These are phyloP conservation scores for Carollia perspicillata DNA, from an alignment of 2,113 vertebrate species.

Conservation along the genomic window DNA sequence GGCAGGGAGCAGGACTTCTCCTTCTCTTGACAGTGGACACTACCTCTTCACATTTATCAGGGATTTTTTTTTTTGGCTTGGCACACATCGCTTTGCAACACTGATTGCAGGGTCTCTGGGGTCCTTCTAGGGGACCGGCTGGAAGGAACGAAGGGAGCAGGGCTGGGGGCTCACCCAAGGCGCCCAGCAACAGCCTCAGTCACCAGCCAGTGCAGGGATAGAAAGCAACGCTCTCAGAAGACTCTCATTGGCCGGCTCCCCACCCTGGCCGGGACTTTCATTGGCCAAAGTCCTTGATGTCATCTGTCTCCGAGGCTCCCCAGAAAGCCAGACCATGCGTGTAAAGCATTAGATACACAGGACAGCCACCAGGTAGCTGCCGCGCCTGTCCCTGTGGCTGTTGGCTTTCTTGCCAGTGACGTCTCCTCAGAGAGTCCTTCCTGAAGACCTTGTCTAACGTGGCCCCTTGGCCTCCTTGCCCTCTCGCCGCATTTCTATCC, in stretches of 20 bases:
- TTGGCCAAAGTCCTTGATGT: constrained; percentile 53
- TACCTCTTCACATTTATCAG: not conserved
- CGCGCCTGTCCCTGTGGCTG: not conserved
- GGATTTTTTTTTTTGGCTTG: not conserved
- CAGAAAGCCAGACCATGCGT: not conserved
- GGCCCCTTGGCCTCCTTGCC: not conserved
- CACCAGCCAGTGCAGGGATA: not conserved
- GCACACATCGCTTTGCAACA: not conserved
- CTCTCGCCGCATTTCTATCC: not conserved
- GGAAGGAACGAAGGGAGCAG: not conserved
- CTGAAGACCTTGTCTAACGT: not conserved
- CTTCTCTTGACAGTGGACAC: not conserved
- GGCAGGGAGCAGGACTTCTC: not conserved
- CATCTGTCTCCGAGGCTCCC: constrained; percentile 54
- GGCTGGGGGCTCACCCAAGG: not conserved
- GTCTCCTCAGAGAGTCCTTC: not conserved
- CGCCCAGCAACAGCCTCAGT: not conserved
- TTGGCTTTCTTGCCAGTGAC: not conserved
- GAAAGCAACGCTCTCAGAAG: not conserved
- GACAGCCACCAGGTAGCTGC: not conserved
- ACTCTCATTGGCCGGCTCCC: not conserved
- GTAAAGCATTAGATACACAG: not conserved
- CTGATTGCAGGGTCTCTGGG: not conserved
- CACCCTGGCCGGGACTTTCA: not conserved
- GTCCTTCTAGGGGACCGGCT: not conserved